Evolutionary conservation across 2,113 vertebrate genomes (phyloP).

Genomic region (Tragelaphus scriptus): DNA sequence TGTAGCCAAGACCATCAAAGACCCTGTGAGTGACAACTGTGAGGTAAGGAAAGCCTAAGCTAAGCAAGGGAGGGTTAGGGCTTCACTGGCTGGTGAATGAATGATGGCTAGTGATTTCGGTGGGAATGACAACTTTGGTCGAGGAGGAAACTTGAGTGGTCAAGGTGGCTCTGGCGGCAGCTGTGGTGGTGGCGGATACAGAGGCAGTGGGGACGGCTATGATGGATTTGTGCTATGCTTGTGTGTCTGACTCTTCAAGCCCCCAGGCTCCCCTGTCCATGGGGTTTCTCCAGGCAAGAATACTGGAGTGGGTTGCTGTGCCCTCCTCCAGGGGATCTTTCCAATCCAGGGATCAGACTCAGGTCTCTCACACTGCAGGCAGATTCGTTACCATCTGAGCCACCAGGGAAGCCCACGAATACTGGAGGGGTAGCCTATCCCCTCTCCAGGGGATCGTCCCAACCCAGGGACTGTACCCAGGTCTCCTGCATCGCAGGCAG

Average conservation of each 20-base stretch:
- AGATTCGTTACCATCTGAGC: rapidly evolving
- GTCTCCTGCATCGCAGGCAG: neutral
- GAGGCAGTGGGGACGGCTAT: neutral
- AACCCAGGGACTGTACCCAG: neutral
- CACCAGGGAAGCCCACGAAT: neutral
- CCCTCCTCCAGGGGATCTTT: neutral
- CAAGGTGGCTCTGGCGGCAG: neutral
- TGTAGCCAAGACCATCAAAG: neutral
- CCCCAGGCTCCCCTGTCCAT: neutral
- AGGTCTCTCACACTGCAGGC: neutral
- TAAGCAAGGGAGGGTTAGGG: neutral
- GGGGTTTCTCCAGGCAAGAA: neutral
- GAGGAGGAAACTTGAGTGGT: neutral
- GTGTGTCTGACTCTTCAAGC: neutral
- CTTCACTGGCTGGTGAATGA: neutral
- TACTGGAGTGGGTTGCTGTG: neutral
- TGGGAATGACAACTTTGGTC: neutral
- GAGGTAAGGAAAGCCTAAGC: neutral
- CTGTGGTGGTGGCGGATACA: rapidly evolving
- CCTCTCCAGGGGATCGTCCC: neutral
- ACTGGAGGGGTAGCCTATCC: neutral
- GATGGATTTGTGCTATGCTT: neutral
- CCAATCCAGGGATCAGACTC: neutral
- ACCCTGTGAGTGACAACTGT: neutral
- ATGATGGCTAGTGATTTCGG: neutral